A percentile compares a stretch with the other conserved stretches of the same genome.
Evolutionary conservation across 2,113 vertebrate genomes (phyloP).

Genomic region (human (Homo sapiens)): DNA sequence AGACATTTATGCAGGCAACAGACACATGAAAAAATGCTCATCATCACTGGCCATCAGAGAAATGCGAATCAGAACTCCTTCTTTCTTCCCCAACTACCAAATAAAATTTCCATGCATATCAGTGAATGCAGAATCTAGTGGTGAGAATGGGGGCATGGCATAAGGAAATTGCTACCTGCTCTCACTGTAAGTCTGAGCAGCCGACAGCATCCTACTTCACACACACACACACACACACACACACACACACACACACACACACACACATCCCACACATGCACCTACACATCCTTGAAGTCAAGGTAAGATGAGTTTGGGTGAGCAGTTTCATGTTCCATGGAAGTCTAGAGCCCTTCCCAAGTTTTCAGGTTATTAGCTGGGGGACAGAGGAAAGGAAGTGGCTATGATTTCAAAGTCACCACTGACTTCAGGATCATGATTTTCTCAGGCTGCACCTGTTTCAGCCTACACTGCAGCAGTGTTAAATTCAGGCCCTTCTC

Average conservation of each 20-base stretch:
- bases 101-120: background rate
- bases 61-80: background rate
- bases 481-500: background rate
- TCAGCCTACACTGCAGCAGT: background rate
- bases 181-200: background rate
- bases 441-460: background rate
- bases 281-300: background rate
- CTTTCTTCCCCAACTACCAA: background rate
- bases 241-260: too few relatives aligned
- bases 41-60: too few relatives aligned
- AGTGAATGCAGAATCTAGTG: background rate
- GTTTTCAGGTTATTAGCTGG: background rate
- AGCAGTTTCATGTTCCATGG: too few relatives aligned
- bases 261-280: too few relatives aligned
- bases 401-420: background rate
- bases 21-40: too few relatives aligned
- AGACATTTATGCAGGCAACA: too few relatives aligned
- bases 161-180: background rate
- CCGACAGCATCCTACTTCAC: background rate
- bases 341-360: background rate
- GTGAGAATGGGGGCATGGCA: too few relatives aligned
- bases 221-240: too few relatives aligned
- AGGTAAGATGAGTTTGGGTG: background rate
- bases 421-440: background rate
- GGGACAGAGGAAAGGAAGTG: too few relatives aligned